Conservation (phyloP, 2,113 vertebrate genomes). For the Vanacampus margaritifer region DNA sequence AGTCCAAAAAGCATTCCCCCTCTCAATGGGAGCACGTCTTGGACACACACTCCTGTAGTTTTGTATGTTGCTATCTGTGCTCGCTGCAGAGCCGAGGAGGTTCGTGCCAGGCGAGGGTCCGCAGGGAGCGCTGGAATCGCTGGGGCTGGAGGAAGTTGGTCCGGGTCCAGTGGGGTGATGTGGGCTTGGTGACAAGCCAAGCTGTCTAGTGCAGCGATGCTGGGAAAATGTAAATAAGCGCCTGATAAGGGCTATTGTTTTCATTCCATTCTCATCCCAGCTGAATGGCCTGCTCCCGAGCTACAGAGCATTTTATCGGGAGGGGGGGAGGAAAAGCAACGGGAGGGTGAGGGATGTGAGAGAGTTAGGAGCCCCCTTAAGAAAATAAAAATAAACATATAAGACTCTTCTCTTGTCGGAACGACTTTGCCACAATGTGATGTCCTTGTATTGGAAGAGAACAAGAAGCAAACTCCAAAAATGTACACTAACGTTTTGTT, state of each 20-base stretch:
- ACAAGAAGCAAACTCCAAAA: constrained; percentile 23
- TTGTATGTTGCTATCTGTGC: constrained; percentile 67
- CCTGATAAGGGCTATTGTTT: constrained; percentile 86
- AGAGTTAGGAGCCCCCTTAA: constrained; percentile 61
- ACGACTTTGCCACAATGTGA: constrained; percentile 49
- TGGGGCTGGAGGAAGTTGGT: constrained; percentile 69
- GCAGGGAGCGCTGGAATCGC: constrained; percentile 63
- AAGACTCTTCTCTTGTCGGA: constrained; percentile 63
- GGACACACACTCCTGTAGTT: constrained; percentile 66
- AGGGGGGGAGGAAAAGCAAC: constrained; percentile 58
- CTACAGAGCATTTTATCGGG: constrained; percentile 69
- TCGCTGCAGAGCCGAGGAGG: constrained; percentile 56
- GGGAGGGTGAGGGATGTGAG: constrained; percentile 52
- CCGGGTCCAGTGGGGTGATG: constrained; percentile 63
- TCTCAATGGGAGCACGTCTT: constrained; percentile 65
- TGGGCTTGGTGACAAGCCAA: constrained; percentile 67
- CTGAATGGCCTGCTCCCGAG: constrained; percentile 78
- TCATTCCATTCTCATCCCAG: constrained; percentile 82
- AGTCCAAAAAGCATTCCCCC: constrained; percentile 56
- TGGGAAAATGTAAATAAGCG: constrained; percentile 83
- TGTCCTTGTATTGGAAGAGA: constrained; percentile 58
- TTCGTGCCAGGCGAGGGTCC: constrained; percentile 65
- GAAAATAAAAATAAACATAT: constrained; percentile 73
- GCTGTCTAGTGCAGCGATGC: constrained; percentile 69
- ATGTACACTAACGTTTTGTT: constrained; percentile 7